Evolutionary conservation across 2,113 vertebrate genomes (phyloP).

Genomic region (Notarius quadriscutis): DNA sequence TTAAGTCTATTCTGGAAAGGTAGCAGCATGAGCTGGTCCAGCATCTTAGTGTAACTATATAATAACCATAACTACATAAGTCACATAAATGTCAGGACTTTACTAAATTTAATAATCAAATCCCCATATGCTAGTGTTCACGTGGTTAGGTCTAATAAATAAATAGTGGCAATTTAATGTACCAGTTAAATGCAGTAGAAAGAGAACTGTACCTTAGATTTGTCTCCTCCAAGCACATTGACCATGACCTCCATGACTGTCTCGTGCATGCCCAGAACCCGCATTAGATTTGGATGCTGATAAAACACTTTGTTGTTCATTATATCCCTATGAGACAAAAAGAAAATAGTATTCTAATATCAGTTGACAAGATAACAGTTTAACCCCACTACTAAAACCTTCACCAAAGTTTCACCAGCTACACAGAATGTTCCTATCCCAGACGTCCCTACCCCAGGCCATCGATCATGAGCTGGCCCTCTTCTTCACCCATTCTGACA

Average conservation of each 20-base stretch:
- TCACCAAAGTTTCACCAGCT: not conserved
- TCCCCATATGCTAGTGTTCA: not conserved
- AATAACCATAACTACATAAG: not conserved
- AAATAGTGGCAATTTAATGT: not conserved
- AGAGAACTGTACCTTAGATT: slow-evolving; percentile 82
- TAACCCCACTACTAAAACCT: not conserved
- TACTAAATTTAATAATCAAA: not conserved
- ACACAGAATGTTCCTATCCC: not conserved
- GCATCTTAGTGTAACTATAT: not conserved
- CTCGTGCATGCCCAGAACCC: slow-evolving; percentile 97
- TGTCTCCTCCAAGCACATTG: slow-evolving; percentile 92
- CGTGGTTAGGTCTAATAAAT: not conserved
- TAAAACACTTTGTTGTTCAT: slow-evolving; percentile 99
- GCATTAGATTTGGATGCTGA: slow-evolving; percentile 97
- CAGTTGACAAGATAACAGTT: not conserved
- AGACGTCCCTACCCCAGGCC: slow-evolving; percentile 78
- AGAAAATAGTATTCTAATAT: not conserved
- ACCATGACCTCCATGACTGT: slow-evolving; percentile 99
- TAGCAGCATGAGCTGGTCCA: not conserved
- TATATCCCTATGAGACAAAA: slow-evolving; percentile 80
- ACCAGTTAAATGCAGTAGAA: not conserved
- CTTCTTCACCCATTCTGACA: slow-evolving; percentile 95
- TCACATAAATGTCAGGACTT: not conserved
- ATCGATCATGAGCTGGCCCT: slow-evolving; percentile 95
- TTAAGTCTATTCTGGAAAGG: not conserved